Evolutionary conservation across 2,797 vertebrate species (phyloP), one percentile per base, ranked within the genome.

Genomic region (Poeciliopsis presidionis): DNA sequence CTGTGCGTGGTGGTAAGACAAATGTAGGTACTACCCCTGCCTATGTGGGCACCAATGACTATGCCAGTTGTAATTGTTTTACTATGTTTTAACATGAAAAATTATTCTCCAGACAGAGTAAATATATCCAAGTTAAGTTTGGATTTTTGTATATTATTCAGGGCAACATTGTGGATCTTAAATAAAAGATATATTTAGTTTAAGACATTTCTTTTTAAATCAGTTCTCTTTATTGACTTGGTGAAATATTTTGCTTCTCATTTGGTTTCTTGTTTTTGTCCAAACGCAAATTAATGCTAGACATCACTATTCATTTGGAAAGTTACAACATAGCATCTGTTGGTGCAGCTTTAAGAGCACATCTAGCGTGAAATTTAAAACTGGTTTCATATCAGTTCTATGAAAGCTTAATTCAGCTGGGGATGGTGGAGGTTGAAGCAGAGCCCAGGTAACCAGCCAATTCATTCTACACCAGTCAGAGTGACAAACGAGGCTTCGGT

Each of bases 401-500:
- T 39, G 14, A 36, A 39, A 79, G 1, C 45, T 33, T 39, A 79
- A 67, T 55, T 20, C 20, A 69, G 61, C 61, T 18, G 20, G 28
- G 7, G 73, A 46, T 33, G n/a, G 12, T 4, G 22, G 45, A 36
- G 49, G 8, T 39, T 39, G 69, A 73, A 77, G 43, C 61, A 16
- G 4, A 9, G 41, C 5, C n/a, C 47, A 72, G 46, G 65, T 72
- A 78, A 73, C 77, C 47, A 72, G 47, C 49, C 14, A 39, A 51
- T 46, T 49, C 30, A 55, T 53, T 46, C 69, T 1, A 25, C 36
- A 63, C n/a, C 65, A 53, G 82, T 69, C 73, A 39, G 22, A 11
- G 53, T 87, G 79, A 90, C 81, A 84, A 87, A 90, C 88, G 76
- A 78, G 76, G 76, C 61, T 72, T 79, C 43, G 72, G 63, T 28